These are phyloP conservation scores for Anoura caudifer DNA, from an alignment of 2,113 vertebrate genomes.

Conservation along the genomic window DNA sequence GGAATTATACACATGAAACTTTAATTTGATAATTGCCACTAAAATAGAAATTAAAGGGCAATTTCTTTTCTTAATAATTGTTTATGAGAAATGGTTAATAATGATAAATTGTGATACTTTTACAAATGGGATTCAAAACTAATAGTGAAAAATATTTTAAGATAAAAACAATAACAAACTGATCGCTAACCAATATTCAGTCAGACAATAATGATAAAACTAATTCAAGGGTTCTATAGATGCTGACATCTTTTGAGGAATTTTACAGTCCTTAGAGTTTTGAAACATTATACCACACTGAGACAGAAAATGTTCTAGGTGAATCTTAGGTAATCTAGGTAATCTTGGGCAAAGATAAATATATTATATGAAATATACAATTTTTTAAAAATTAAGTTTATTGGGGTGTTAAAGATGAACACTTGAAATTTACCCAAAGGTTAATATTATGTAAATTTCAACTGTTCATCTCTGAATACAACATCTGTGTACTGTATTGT, in stretches of 20 bases:
- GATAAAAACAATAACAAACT: not conserved
- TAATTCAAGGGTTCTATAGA: not conserved
- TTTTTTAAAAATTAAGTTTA: not conserved
- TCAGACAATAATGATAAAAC: not conserved
- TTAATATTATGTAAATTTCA: not conserved
- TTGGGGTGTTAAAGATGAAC: no score
- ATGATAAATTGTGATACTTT: not conserved
- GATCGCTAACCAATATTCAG: not conserved
- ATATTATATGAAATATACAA: not conserved
- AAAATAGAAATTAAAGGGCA: not conserved
- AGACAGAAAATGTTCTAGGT: not conserved
- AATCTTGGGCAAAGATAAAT: not conserved
- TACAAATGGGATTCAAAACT: not conserved
- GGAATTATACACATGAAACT: not conserved
- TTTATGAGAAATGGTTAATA: not conserved
- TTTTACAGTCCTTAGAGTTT: not conserved
- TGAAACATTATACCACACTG: not conserved
- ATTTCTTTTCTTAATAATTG: not conserved
- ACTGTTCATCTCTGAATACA: not conserved
- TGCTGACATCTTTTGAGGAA: not conserved
- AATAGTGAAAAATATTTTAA: not conserved
- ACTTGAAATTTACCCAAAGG: no score
- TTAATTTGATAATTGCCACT: not conserved
- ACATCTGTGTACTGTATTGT: no score
- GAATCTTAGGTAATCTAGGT: no score